Percentiles rank a stretch among this genome's conserved stretches.
phyloP scores from a whole-genome alignment of 2,888 invertebrate species.

The Argynnis bischoffii region DNA sequence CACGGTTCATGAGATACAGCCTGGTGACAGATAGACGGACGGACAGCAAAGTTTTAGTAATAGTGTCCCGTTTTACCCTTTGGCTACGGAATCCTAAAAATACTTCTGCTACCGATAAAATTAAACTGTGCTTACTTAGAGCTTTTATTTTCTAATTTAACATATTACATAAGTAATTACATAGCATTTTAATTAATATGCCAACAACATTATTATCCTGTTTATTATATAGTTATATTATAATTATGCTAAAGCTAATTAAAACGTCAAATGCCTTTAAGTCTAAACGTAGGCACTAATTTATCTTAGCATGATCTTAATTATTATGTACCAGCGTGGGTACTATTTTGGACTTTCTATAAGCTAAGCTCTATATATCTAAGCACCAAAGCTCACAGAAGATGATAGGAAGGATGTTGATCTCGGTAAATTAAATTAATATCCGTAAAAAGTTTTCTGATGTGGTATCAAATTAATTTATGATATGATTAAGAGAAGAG shows the following conservation, averaged over 20 bases:
- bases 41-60: no score
- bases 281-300: slow-evolving; percentile 3
- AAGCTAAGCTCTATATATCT: background rate
- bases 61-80: no score
- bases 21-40: no score
- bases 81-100: no score
- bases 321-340: slow-evolving; percentile 1
- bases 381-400: slow-evolving; percentile 3
- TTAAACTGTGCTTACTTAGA: no score
- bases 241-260: slow-evolving; percentile 11
- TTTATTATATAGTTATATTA: background rate
- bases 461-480: no score
- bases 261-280: slow-evolving; percentile 13
- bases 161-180: no score
- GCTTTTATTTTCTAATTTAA: no score
- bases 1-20: no score
- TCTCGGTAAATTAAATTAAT: slow-evolving; percentile 3
- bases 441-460: background rate
- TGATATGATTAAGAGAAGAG: no score
- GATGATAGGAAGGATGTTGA: background rate
- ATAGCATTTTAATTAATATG: no score
- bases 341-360: slow-evolving; percentile 2
- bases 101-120: background rate
- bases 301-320: slow-evolving; percentile 6
- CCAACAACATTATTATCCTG: no score